Percentiles rank a stretch among this genome's conserved stretches.
Evolutionary conservation across 2,888 invertebrate genomes (phyloP).

Genomic region (Agrilus mali): DNA sequence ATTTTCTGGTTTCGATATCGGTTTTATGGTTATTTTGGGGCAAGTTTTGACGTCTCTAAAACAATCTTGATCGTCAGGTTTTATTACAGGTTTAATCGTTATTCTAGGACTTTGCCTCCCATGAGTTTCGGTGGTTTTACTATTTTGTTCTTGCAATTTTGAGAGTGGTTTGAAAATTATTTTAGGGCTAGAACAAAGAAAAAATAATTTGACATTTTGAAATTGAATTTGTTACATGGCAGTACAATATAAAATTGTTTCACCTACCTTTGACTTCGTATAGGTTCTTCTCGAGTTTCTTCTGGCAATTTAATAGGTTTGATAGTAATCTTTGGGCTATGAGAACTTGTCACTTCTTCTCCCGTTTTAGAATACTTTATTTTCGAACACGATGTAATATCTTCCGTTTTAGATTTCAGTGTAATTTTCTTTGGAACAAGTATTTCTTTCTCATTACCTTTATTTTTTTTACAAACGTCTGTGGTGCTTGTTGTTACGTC

Average conservation of each 20-base stretch:
- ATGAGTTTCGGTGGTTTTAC: slow-evolving; percentile 16
- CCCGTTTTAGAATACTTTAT: slow-evolving; percentile 30
- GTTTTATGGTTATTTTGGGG: slow-evolving; percentile 30
- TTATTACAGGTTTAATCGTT: slow-evolving; percentile 38
- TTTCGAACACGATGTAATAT: slow-evolving; percentile 26
- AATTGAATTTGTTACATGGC: too few species aligned
- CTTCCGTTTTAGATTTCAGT: slow-evolving; percentile 4
- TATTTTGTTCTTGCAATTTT: slow-evolving; percentile 8
- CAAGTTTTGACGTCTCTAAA: slow-evolving; percentile 4
- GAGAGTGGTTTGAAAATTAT: slow-evolving; percentile 28
- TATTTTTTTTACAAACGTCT: slow-evolving; percentile 5
- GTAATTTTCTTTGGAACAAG: too few species aligned
- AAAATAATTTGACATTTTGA: too few species aligned
- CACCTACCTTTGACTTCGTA: too few species aligned
- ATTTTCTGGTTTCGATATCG: slow-evolving; percentile 17
- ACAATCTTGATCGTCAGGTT: slow-evolving; percentile 19
- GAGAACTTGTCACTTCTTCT: slow-evolving; percentile 12
- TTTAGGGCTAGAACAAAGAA: slow-evolving; percentile 17
- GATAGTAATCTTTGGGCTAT: slow-evolving; percentile 22
- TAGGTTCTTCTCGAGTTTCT: not conserved
- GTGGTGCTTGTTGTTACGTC: not conserved
- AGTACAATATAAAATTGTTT: too few species aligned
- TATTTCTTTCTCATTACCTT: slow-evolving; percentile 1
- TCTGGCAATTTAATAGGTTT: slow-evolving; percentile 17
- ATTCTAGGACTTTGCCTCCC: slow-evolving; percentile 27